These are phyloP conservation scores for Rallus limicola DNA, from an alignment of 2,113 vertebrate genomes.

Conservation along the genomic window DNA sequence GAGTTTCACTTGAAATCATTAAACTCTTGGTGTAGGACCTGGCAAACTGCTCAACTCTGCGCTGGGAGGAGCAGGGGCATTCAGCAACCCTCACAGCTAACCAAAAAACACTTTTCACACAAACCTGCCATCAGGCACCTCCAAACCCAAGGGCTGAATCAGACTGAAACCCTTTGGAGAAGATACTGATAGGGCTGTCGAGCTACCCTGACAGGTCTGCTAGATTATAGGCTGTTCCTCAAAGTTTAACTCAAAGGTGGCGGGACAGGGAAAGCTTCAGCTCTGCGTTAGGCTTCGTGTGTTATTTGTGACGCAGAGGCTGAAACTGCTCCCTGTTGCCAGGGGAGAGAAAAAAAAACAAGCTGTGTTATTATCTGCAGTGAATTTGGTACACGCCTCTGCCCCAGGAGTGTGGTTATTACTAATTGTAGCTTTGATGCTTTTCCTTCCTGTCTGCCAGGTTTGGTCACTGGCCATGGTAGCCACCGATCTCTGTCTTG, in stretches of 20 bases:
- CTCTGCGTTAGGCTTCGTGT: neutral
- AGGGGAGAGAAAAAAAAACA: neutral
- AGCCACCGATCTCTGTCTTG: constrained; percentile 90
- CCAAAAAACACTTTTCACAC: neutral
- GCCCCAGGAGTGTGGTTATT: neutral
- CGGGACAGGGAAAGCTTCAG: neutral
- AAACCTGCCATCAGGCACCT: neutral
- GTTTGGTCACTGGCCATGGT: constrained; percentile 96
- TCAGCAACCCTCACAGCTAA: neutral
- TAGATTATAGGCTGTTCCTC: neutral
- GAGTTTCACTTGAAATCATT: neutral
- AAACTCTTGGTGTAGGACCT: neutral
- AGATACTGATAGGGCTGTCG: neutral
- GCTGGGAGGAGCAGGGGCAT: neutral
- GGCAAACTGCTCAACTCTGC: neutral
- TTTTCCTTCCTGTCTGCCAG: constrained; percentile 72
- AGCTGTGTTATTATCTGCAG: constrained; percentile 2
- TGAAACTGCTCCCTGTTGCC: neutral
- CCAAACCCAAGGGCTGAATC: neutral
- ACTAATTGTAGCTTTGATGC: constrained; percentile 30
- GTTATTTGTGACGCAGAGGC: neutral
- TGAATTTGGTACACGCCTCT: constrained; percentile 15
- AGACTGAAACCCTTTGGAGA: neutral
- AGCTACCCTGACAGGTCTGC: neutral
- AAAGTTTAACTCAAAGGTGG: neutral